Evolutionary conservation across 2,113 vertebrate genomes (phyloP).

Genomic region (Antennarius striatus): DNA sequence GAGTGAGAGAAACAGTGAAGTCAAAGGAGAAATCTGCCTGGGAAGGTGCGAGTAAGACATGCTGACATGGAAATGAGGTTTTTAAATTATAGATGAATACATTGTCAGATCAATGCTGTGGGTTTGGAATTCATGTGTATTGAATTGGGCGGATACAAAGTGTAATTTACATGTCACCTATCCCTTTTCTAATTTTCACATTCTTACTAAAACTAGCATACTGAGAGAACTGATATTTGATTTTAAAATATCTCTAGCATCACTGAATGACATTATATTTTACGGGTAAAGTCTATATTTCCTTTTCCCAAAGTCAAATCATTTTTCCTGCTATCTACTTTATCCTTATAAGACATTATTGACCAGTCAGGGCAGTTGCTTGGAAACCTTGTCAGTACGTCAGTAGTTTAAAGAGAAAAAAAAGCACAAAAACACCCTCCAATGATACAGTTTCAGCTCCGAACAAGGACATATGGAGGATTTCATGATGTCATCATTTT

Average conservation of each 20-base stretch:
- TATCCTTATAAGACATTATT: slow-evolving; percentile 4
- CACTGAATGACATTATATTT: too few species aligned
- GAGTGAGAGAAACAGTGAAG: slow-evolving; percentile 13
- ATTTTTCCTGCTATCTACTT: not conserved
- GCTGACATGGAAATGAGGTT: slow-evolving; percentile 71
- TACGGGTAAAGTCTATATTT: not conserved
- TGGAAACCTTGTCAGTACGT: slow-evolving; percentile 27
- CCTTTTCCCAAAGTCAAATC: not conserved
- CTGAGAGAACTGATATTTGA: not conserved
- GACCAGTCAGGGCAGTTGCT: slow-evolving; percentile 20
- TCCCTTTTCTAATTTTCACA: slow-evolving; percentile 6
- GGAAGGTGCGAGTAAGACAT: slow-evolving; percentile 65
- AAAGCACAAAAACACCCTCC: not conserved
- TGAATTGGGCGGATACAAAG: slow-evolving; percentile 43
- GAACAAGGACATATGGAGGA: not conserved
- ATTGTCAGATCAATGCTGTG: slow-evolving; percentile 68
- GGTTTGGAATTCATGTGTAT: slow-evolving; percentile 49
- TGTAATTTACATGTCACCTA: not conserved
- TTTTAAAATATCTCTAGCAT: not conserved
- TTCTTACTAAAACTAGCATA: not conserved
- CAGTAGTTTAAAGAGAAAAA: not conserved
- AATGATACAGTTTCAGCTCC: not conserved
- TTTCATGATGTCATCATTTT: not conserved
- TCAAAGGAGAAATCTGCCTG: slow-evolving; percentile 30
- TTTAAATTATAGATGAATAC: slow-evolving; percentile 78